These are phyloP conservation scores for Drosophila willistoni DNA, from an alignment of 1,140 invertebrate species.

Conservation along the genomic window DNA sequence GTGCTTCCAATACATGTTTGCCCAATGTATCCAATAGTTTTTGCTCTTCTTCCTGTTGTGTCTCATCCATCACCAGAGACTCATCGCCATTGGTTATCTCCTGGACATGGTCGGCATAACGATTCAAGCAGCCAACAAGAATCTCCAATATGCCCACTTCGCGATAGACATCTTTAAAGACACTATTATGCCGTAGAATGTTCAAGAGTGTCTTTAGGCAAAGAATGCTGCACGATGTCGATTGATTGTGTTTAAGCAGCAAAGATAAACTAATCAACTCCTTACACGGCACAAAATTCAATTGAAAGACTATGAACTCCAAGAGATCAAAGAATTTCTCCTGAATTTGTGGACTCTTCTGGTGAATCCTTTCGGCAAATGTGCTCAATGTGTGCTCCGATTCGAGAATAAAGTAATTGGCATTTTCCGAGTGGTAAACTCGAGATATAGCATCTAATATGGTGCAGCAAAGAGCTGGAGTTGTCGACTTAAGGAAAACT, in stretches of 20 bases:
- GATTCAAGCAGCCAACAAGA: conserved; percentile 95
- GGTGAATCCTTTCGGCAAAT: conserved; percentile 97
- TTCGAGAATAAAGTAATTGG: conserved; percentile 99
- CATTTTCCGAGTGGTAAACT: conserved; percentile 98
- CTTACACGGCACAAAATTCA: conserved; percentile 99
- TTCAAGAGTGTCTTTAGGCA: conserved; percentile 95
- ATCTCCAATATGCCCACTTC: conserved; percentile 99
- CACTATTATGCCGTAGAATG: conserved; percentile 93
- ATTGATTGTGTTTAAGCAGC: conserved; percentile 93
- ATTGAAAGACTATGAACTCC: conserved; percentile 97
- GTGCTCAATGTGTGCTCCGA: conserved; percentile 97
- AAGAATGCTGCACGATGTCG: conserved; percentile 91
- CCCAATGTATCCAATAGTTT: conserved; percentile 91
- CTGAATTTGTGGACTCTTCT: conserved; percentile 95
- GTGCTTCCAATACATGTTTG: conserved; percentile 92
- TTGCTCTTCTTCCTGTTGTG: conserved; percentile 37
- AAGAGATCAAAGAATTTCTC: conserved; percentile 97
- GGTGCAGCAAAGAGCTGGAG: conserved; percentile 92
- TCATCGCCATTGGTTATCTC: conserved; percentile 75
- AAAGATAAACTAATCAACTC: conserved; percentile 98
- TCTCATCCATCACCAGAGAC: conserved; percentile 48
- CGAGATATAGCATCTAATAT: conserved; percentile 98
- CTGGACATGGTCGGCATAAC: conserved; percentile 88
- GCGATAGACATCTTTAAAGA: conserved; percentile 99
- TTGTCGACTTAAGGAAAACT: conserved; percentile 95